phyloP scores from a whole-genome alignment of 1,140 invertebrate species.

The Ericerus pela region DNA sequence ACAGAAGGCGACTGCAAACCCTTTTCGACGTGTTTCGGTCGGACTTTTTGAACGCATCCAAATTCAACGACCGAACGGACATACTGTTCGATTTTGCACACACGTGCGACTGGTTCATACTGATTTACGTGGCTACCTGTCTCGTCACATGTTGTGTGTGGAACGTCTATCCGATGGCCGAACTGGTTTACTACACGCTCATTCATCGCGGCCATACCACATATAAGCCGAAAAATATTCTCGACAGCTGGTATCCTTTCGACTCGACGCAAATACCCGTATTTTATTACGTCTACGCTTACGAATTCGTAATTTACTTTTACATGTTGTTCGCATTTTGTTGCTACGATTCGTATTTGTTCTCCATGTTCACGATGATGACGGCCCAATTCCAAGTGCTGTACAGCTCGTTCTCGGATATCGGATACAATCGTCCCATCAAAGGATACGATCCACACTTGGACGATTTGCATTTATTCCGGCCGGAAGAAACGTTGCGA shows the following conservation, averaged over 20 bases:
- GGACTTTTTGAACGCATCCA: background rate
- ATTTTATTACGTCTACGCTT: background rate
- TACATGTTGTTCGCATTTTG: slow-evolving; percentile 3
- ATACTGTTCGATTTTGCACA: background rate
- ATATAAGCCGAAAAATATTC: background rate
- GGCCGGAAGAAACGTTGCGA: background rate
- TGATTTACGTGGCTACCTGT: background rate
- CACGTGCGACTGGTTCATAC: background rate
- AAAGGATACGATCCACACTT: slow-evolving; percentile 6
- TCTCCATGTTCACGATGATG: slow-evolving; percentile 6
- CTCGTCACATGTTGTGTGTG: background rate
- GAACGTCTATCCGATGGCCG: slow-evolving; percentile 2
- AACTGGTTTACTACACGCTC: background rate
- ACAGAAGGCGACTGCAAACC: background rate
- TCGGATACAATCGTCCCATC: background rate
- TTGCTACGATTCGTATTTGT: slow-evolving; percentile 2
- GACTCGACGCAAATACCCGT: background rate
- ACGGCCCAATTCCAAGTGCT: slow-evolving; percentile 7
- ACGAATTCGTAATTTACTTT: slow-evolving; percentile 3
- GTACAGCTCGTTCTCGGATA: background rate
- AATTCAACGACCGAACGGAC: background rate
- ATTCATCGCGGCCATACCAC: background rate
- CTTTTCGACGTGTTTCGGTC: background rate
- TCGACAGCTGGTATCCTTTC: slow-evolving; percentile 1
- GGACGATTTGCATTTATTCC: background rate